A percentile compares a stretch with the other conserved stretches of the same genome.
These are phyloP conservation scores for Erynnis tages DNA, from an alignment of 2,888 invertebrate species.

Conservation along the genomic window DNA sequence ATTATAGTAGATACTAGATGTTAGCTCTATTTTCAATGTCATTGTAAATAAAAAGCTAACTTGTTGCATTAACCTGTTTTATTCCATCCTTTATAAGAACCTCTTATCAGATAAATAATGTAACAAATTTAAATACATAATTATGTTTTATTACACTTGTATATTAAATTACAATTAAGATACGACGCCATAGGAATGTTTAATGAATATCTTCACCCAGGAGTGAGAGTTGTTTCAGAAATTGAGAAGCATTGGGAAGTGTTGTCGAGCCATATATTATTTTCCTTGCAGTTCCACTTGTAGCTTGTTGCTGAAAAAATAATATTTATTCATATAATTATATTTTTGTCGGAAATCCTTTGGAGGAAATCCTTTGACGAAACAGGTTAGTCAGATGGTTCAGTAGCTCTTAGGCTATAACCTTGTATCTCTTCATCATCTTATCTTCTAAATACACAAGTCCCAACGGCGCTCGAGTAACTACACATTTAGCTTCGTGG, in stretches of 20 bases:
- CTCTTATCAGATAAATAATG: constrained; percentile 7
- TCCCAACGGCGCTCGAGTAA: no score
- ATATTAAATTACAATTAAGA: constrained; percentile 20
- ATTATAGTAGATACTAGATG: constrained; percentile 78
- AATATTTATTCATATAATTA: not conserved
- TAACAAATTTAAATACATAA: constrained; percentile 5
- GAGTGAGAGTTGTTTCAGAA: constrained; percentile 94
- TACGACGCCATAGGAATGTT: constrained; percentile 55
- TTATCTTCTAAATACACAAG: no score
- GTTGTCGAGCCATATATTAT: constrained; percentile 98
- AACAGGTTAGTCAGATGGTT: no score
- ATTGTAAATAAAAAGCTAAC: constrained; percentile 83
- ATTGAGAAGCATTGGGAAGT: constrained; percentile 95
- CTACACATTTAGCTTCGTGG: no score
- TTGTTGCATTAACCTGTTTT: constrained; percentile 67
- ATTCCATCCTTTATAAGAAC: constrained; percentile 50
- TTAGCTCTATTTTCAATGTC: constrained; percentile 82
- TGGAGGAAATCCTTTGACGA: no score
- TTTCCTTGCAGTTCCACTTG: constrained; percentile 86
- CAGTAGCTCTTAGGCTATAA: no score
- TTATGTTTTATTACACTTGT: constrained; percentile 12
- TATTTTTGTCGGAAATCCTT: not conserved
- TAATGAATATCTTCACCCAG: constrained; percentile 87
- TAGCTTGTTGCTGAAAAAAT: constrained; percentile 83
- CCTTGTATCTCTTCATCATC: no score